Evolutionary conservation across 2,888 invertebrate species (phyloP).

Genomic region (Epinotia bilunana): DNA sequence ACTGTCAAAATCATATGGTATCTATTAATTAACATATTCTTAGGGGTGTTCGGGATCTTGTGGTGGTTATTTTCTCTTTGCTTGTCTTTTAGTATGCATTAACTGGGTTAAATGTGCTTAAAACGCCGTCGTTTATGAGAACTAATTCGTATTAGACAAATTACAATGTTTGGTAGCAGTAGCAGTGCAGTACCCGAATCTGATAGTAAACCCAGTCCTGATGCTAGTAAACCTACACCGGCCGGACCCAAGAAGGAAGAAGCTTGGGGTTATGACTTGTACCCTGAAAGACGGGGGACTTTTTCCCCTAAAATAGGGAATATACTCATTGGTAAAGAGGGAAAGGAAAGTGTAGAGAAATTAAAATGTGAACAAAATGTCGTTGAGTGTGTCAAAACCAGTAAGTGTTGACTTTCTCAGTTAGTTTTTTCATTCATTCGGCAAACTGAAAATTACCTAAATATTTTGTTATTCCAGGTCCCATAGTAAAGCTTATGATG

Average conservation of each 20-base stretch:
- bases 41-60: no score
- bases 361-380: constrained; percentile 93
- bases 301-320: constrained; percentile 83
- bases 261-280: constrained; percentile 91
- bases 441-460: background rate
- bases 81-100: background rate
- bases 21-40: background rate
- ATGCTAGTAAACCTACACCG: constrained; percentile 45
- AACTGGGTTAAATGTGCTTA: background rate
- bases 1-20: constrained; percentile 40
- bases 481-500: constrained; percentile 93
- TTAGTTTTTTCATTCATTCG: constrained; percentile 3
- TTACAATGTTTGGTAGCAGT: constrained; percentile 56
- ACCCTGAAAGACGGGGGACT: constrained; percentile 90
- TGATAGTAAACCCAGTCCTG: constrained; percentile 43
- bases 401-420: constrained; percentile 69
- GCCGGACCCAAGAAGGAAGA: constrained; percentile 58
- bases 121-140: background rate
- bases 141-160: background rate
- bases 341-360: constrained; percentile 88
- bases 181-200: constrained; percentile 48
- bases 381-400: constrained; percentile 88
- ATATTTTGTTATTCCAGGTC: constrained; percentile 78
- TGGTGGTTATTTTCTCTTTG: no score
- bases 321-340: constrained; percentile 86